These are phyloP conservation scores for Echinops telfairi DNA, from an alignment of 2,113 vertebrate species.

Conservation along the genomic window DNA sequence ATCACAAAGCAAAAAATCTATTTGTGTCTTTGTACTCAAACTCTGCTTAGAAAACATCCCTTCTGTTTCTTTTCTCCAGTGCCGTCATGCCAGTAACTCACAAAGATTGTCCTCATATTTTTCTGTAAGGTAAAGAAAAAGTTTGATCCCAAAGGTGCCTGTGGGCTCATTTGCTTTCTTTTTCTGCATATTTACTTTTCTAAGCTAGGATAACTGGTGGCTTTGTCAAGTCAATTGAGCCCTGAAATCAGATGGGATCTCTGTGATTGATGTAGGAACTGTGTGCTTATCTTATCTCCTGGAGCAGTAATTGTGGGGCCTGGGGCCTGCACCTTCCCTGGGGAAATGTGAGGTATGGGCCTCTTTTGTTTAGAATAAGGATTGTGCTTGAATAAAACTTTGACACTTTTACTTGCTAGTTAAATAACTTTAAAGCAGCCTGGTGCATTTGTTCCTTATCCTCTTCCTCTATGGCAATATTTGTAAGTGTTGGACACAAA, in stretches of 20 bases:
- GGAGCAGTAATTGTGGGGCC: neutral
- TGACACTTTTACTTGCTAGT: constrained; percentile 48
- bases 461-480: neutral
- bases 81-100: neutral
- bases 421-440: constrained; percentile 19
- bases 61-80: neutral
- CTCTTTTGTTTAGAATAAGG: neutral
- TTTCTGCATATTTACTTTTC: constrained; percentile 70
- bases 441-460: neutral
- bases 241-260: constrained; percentile 77
- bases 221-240: constrained; percentile 82
- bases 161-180: constrained; percentile 28
- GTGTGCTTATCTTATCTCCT: constrained; percentile 75
- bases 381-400: constrained; percentile 24
- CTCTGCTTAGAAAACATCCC: neutral
- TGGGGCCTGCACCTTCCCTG: constrained; percentile 10
- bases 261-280: neutral
- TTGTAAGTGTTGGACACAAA: too few relatives aligned
- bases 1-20: constrained; percentile 1
- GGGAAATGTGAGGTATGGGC: constrained; percentile 15
- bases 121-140: neutral
- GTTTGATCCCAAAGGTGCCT: neutral
- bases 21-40: too few relatives aligned
- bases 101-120: neutral
- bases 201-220: constrained; percentile 79